Conservation (phyloP, 2,888 invertebrate genomes). For the Phengaris alcon region DNA sequence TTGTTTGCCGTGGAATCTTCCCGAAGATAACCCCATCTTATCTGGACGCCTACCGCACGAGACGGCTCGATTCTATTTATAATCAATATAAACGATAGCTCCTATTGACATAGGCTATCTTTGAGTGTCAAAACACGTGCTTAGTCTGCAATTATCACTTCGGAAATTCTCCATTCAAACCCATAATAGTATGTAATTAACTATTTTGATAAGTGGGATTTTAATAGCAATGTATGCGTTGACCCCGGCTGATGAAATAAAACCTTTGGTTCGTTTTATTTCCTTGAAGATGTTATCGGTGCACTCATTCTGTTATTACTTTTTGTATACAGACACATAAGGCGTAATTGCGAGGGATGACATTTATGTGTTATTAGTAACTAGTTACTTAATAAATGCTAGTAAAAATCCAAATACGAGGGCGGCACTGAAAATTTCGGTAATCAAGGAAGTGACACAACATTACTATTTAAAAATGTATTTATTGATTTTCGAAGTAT, state of each 20-base stretch:
- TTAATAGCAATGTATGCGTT: constrained; percentile 17
- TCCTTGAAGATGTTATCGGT: constrained; percentile 23
- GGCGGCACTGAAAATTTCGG: too few species aligned
- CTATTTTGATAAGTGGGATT: constrained; percentile 31
- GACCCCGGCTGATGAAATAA: constrained; percentile 22
- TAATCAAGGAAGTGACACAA: too few species aligned
- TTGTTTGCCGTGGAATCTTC: constrained; percentile 77
- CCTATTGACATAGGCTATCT: constrained; percentile 45
- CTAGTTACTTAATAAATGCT: too few species aligned
- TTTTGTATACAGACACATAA: neutral
- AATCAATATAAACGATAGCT: constrained; percentile 39
- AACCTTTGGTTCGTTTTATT: constrained; percentile 27
- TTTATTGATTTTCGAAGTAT: too few species aligned
- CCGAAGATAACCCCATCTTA: constrained; percentile 61
- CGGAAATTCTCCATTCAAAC: constrained; percentile 47
- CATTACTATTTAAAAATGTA: too few species aligned
- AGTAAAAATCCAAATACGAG: too few species aligned
- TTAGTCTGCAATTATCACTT: constrained; percentile 40
- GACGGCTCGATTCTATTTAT: constrained; percentile 52
- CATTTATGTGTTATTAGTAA: too few species aligned
- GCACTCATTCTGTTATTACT: constrained; percentile 12
- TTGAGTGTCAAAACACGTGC: constrained; percentile 46
- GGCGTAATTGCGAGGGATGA: neutral
- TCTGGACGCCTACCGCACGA: constrained; percentile 50
- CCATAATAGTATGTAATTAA: constrained; percentile 34